phyloP scores from a whole-genome alignment of 2,888 invertebrate genomes.

The Caenorhabditis drosophilae region DNA sequence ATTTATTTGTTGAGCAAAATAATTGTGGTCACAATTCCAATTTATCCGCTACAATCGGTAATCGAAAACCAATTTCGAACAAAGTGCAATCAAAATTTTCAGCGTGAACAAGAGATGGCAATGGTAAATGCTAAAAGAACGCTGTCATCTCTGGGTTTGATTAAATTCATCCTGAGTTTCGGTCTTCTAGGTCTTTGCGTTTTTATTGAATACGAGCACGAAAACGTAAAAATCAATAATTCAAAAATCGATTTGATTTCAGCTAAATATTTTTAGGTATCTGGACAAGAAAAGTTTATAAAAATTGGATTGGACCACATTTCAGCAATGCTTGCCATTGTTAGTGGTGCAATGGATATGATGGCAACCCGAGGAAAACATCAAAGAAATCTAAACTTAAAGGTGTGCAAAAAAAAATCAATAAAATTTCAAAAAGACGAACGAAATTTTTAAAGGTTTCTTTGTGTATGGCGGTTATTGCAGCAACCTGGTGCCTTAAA shows the following conservation, averaged over 20 bases:
- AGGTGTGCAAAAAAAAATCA: conserved; percentile 35
- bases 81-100: conserved; percentile 18
- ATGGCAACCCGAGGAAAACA: conserved; percentile 53
- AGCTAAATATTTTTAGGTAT: conserved; percentile 40
- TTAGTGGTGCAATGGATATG: conserved; percentile 61
- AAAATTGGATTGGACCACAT: conserved; percentile 67
- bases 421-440: no score
- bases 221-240: conserved; percentile 53
- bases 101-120: conserved; percentile 61
- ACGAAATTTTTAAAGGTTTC: conserved; percentile 49
- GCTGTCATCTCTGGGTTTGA: conserved; percentile 50
- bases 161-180: conserved; percentile 62
- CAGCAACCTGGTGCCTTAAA: conserved; percentile 67
- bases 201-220: conserved; percentile 67
- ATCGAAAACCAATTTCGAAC: conserved; percentile 6
- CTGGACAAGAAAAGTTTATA: conserved; percentile 62
- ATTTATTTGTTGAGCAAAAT: conserved; percentile 59
- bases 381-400: conserved; percentile 63
- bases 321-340: conserved; percentile 59
- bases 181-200: conserved; percentile 62
- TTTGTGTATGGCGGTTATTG: conserved; percentile 64
- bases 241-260: no score
- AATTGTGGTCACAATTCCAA: conserved; percentile 55
- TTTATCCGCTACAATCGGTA: conserved; percentile 57
- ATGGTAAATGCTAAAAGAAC: conserved; percentile 45